Base-by-base conservation (phyloP, 2,888 invertebrate genomes). In the Ophion costatus region DNA sequence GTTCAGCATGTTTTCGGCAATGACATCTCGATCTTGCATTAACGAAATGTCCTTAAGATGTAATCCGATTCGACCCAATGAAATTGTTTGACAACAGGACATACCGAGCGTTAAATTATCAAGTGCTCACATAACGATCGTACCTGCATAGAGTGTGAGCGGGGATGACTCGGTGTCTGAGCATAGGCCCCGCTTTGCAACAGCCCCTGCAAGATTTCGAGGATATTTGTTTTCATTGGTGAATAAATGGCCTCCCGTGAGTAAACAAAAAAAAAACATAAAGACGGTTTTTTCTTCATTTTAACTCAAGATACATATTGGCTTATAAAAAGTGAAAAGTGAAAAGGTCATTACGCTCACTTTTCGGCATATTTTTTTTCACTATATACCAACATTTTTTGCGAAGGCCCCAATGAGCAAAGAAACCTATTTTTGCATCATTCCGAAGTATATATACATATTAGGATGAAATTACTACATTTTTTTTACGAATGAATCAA, bases 111-210 rank as follows among this genome's bases (percentile, higher is more conserved):
- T 51, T 5, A 22, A 51, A 61, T 42, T 33, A 57, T 56, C 24
- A 24, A 45, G 51, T 33, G 70, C 69, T 51, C 70, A 57, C n/a
- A 59, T 63, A 63, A 70, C 33, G 77, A 88, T 87, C 88, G 90
- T 92, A 92, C 92, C 92, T 92, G 92, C 90, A 92, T 91, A 90
- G 92, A 91, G 90, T 92, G 90, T 89, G 92, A 92, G 90, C 90
- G 92, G 89, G 92, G 89, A 89, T 90, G 90, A 90, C 89, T 91
- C 79, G 91, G 84, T 90, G 91, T 91, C 89, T 91, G 91, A 82
- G 92, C 85, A 90, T 91, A 92, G 90, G 91, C 91, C 90, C 90
- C 92, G 91, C 91, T 90, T 90, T 92, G 92, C 90, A 92, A 91
- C 92, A 92, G 91, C 91, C 92, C 92, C 92, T 92, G 92, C 90